phyloP scores from a whole-genome alignment of 37 sponge, comb jelly and placozoan genomes.

The Aplysina aerophoba region DNA sequence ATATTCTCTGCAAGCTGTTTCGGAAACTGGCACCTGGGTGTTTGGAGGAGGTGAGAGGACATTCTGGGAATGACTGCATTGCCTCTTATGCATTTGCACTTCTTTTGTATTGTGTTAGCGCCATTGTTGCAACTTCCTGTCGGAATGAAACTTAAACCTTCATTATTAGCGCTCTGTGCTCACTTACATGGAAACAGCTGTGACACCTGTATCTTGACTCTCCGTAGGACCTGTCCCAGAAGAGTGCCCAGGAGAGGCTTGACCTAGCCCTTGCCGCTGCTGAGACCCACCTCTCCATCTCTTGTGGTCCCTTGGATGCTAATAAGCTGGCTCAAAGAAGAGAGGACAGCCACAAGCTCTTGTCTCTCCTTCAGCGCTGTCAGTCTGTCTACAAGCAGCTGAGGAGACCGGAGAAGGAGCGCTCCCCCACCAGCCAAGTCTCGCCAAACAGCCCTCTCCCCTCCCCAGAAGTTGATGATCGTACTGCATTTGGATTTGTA shows the following conservation, averaged over 20 bases:
- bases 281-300: constrained; percentile 44
- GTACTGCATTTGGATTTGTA: background rate
- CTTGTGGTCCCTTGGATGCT: constrained; percentile 1
- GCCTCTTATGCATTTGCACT: too few species aligned
- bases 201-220: background rate
- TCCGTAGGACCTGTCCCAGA: constrained; percentile 17
- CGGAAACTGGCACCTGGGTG: constrained; percentile 23
- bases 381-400: background rate
- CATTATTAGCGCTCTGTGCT: too few species aligned
- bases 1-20: constrained; percentile 60
- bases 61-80: too few species aligned
- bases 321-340: constrained; percentile 11
- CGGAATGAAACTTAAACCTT: too few species aligned
- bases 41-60: background rate
- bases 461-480: background rate
- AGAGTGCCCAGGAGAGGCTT: constrained; percentile 20
- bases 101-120: too few species aligned
- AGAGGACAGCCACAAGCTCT: constrained; percentile 50
- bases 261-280: constrained; percentile 44
- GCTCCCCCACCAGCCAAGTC: background rate
- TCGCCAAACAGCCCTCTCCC: background rate
- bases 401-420: constrained; percentile 26
- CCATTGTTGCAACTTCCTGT: too few species aligned
- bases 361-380: constrained; percentile 45
- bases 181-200: too few species aligned